These are phyloP conservation scores for Erinaceus europaeus DNA, from an alignment of 2,113 vertebrate species.

Conservation along the genomic window DNA sequence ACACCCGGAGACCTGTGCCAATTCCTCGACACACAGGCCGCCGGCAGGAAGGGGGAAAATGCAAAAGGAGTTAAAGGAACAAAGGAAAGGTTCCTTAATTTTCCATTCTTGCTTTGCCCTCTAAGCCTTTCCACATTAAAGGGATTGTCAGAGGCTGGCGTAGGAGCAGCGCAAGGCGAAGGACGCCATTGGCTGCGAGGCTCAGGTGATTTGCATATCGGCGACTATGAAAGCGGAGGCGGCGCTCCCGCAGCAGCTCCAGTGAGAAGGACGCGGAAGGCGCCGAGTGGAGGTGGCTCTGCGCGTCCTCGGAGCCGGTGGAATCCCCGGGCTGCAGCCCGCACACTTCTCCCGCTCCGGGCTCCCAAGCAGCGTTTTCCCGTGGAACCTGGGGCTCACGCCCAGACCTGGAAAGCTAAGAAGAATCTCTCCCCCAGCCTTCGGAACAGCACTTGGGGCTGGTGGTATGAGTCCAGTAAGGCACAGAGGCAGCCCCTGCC, in stretches of 20 bases:
- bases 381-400: neutral
- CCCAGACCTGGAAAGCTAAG: conserved; percentile 1
- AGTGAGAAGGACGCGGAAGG: neutral
- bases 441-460: conserved; percentile 31
- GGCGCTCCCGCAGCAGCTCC: conserved; percentile 37
- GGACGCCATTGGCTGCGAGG: conserved; percentile 79
- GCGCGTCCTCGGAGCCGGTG: neutral
- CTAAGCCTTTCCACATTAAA: conserved; percentile 84
- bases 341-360: neutral
- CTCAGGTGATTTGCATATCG: conserved; percentile 89
- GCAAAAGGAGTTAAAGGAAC: conserved; percentile 69
- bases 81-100: conserved; percentile 80
- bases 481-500: conserved; percentile 49
- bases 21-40: conserved; percentile 30
- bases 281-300: rapidly evolving
- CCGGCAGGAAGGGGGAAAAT: neutral
- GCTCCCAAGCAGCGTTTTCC: neutral
- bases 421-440: neutral
- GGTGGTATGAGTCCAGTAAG: conserved; percentile 64
- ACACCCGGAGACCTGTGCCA: conserved; percentile 27
- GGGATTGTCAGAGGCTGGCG: conserved; percentile 82
- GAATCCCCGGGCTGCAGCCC: neutral
- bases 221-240: conserved; percentile 87
- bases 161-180: conserved; percentile 42
- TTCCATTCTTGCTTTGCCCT: conserved; percentile 72